phyloP scores from a whole-genome alignment of 2,797 vertebrate species.

The Cryptoprocta ferox region DNA sequence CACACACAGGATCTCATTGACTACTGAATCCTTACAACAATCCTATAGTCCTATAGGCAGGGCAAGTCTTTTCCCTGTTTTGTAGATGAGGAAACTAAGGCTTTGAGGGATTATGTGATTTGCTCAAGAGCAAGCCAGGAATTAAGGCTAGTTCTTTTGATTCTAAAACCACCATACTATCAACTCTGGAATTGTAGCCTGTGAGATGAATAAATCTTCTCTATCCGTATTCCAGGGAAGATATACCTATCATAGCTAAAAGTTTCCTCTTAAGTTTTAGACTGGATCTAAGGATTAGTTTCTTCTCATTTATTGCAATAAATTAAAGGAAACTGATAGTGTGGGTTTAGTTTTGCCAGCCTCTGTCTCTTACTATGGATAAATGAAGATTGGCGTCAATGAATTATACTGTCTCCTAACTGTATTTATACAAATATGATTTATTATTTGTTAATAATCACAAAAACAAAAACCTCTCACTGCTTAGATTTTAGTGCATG shows the following conservation, averaged over 20 bases:
- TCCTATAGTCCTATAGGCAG: neutral
- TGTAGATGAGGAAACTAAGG: neutral
- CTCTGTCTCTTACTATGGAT: neutral
- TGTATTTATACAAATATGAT: conserved; percentile 44
- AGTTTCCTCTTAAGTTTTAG: conserved; percentile 25
- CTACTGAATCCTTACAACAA: neutral
- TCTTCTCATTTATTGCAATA: conserved; percentile 22
- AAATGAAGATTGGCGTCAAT: neutral
- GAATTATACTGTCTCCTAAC: neutral
- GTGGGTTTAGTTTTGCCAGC: neutral
- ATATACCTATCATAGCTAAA: neutral
- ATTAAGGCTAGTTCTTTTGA: neutral
- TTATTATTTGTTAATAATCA: conserved; percentile 24
- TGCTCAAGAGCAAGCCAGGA: neutral
- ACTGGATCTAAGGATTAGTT: conserved; percentile 42
- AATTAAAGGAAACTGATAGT: conserved; percentile 29
- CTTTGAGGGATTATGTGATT: neutral
- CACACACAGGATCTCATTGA: neutral
- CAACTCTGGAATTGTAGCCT: neutral
- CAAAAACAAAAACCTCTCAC: conserved; percentile 20
- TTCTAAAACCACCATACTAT: neutral
- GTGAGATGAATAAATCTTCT: neutral
- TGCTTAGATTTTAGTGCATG: neutral
- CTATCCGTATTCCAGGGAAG: neutral
- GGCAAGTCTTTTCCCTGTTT: neutral